These are phyloP conservation scores for Phocoena phocoena DNA, from an alignment of 2,113 vertebrate genomes.

Conservation along the genomic window DNA sequence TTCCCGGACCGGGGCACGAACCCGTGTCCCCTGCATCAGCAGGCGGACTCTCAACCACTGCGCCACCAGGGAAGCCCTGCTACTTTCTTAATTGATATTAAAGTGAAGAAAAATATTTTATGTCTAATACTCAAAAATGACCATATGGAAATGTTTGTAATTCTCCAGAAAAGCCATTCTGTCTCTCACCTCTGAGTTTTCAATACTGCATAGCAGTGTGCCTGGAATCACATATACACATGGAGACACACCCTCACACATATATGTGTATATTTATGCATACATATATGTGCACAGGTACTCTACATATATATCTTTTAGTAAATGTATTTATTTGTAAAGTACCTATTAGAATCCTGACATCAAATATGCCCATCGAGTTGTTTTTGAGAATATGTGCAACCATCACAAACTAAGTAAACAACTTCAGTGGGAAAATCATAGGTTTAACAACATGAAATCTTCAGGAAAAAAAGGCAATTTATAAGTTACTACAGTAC, in stretches of 20 bases:
- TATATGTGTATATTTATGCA: not conserved
- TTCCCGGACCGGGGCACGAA: no score
- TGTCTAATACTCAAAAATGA: not conserved
- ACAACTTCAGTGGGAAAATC: not conserved
- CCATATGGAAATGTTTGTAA: not conserved
- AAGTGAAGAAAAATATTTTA: not conserved
- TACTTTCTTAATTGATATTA: not conserved
- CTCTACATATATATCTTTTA: not conserved
- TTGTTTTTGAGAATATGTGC: not conserved
- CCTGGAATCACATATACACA: not conserved
- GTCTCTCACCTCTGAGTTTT: not conserved
- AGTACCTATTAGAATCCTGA: not conserved
- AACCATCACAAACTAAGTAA: not conserved
- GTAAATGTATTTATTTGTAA: not conserved
- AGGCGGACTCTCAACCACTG: no score
- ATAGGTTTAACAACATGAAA: not conserved
- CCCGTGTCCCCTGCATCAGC: no score
- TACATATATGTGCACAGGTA: not conserved
- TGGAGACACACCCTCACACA: no score
- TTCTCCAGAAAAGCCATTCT: not conserved
- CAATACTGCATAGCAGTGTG: not conserved
- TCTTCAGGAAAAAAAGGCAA: not conserved
- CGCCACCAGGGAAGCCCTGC: no score
- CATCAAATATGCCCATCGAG: not conserved
- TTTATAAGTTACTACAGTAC: not conserved